Base-by-base conservation (phyloP, 2,113 vertebrate species). In the Nematolebias whitei region DNA sequence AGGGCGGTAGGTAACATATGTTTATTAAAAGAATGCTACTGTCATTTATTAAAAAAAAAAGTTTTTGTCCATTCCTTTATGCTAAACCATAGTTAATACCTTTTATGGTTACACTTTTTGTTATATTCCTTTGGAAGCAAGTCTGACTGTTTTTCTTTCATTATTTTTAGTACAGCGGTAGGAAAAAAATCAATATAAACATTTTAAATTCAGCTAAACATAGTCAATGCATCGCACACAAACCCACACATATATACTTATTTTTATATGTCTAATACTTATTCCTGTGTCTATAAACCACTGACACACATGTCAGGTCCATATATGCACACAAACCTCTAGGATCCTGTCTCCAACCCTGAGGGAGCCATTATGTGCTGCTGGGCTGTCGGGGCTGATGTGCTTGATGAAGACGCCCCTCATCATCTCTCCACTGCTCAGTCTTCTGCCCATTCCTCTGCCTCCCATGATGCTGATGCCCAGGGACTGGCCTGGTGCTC, bases 391-490 rank as follows among this genome's bases (percentile, higher is more conserved):
- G 74, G 95, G 95, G 41, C 95, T 90, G 76, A 99, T 95, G 54
- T 98, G 94, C 66, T 98, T 99, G 87, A 99, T 94, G 86, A 99
- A 98, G 90, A 99, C 96, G 52, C 98, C 97, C 80, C 98, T 94
- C 95, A 96, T 98, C 80, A 99, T 93, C 91, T 97, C 95, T 58
- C 98, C 97, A 5, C 92, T 96, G 90, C 94, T 95, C 55, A 99
- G 87, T 15, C 98, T 95, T 71, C 93, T 95, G 49, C 97, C 98
- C 96, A 99, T 98, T 18, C 96, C 96, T 87, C 94, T 93, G 65
- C 98, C 98, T 83, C 97, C 98, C 89, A 96, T 94, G 83, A 99
- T 98, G 88, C 96, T 96, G 90, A 99, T 96, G 50, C 98, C 97
- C 79, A 99, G 81, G 20, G 95, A 96, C 74, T 96, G 95, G 75